Evolutionary conservation across 2,888 invertebrate genomes (phyloP).

Genomic region (Isoperla grammatica): DNA sequence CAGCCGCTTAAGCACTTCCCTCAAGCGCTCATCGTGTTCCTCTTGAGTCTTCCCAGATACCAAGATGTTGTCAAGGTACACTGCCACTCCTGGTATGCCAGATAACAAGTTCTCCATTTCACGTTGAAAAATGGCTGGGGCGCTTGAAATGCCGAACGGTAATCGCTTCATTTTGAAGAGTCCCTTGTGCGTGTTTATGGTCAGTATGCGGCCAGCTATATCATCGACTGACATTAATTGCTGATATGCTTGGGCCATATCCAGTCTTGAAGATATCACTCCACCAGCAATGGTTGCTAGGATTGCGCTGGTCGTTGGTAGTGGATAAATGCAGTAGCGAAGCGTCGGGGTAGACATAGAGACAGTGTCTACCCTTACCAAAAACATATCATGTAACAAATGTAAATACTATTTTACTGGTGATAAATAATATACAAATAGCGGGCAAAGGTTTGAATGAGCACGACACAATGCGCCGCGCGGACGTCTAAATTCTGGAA

Average conservation of each 20-base stretch:
- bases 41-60: neutral
- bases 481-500: no score
- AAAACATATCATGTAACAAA: no score
- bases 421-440: no score
- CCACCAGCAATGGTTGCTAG: slow-evolving; percentile 30
- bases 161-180: slow-evolving; percentile 33
- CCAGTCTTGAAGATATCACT: slow-evolving; percentile 28
- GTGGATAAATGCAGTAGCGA: no score
- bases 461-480: no score
- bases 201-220: slow-evolving; percentile 30
- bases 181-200: slow-evolving; percentile 35
- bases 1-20: slow-evolving; percentile 3
- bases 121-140: slow-evolving; percentile 34
- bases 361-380: no score
- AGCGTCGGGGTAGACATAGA: no score
- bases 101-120: slow-evolving; percentile 26
- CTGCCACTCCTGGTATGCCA: slow-evolving; percentile 22
- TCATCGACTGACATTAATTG: slow-evolving; percentile 25
- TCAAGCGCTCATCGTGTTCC: neutral
- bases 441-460: no score
- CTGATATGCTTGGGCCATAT: slow-evolving; percentile 31
- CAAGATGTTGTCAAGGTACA: slow-evolving; percentile 13
- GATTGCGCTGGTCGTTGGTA: slow-evolving; percentile 31
- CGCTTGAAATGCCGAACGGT: slow-evolving; percentile 35
- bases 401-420: no score